Conservation (phyloP, 2,797 vertebrate genomes). For the Anguilla marmorata region DNA sequence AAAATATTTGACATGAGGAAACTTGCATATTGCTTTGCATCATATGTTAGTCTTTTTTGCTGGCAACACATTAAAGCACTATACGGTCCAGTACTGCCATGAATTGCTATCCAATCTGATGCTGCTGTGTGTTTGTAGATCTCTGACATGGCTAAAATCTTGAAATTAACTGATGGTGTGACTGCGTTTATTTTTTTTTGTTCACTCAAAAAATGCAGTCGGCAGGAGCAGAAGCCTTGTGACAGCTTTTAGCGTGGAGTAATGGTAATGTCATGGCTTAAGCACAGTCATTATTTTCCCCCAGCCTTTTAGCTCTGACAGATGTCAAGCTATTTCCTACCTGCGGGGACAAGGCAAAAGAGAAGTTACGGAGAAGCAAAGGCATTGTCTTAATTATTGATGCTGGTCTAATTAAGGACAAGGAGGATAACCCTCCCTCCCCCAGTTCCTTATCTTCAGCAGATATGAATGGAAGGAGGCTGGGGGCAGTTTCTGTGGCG, state of each 20-base stretch:
- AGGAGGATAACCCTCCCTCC: constrained; percentile 33
- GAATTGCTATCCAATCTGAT: not conserved
- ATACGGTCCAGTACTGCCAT: too few relatives aligned
- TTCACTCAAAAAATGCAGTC: not conserved
- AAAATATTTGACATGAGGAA: not conserved
- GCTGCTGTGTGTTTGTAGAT: not conserved
- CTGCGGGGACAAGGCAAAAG: not conserved
- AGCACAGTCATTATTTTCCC: not conserved
- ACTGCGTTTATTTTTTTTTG: not conserved
- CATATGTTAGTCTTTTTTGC: not conserved
- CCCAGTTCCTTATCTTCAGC: constrained; percentile 48
- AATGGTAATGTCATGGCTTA: not conserved
- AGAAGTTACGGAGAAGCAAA: not conserved
- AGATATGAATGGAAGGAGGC: constrained; percentile 57
- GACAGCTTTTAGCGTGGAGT: not conserved
- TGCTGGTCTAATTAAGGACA: constrained; percentile 58
- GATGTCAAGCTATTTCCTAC: not conserved
- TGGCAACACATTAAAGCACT: too few relatives aligned
- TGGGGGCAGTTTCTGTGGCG: constrained; percentile 64
- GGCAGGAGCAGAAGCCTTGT: not conserved
- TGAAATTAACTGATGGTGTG: not conserved
- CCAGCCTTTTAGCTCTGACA: not conserved
- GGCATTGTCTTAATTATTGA: constrained; percentile 46
- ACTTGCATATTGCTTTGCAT: not conserved
- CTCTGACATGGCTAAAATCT: not conserved